Conservation (phyloP, 2,113 vertebrate species). For the Oryctolagus cuniculus region DNA sequence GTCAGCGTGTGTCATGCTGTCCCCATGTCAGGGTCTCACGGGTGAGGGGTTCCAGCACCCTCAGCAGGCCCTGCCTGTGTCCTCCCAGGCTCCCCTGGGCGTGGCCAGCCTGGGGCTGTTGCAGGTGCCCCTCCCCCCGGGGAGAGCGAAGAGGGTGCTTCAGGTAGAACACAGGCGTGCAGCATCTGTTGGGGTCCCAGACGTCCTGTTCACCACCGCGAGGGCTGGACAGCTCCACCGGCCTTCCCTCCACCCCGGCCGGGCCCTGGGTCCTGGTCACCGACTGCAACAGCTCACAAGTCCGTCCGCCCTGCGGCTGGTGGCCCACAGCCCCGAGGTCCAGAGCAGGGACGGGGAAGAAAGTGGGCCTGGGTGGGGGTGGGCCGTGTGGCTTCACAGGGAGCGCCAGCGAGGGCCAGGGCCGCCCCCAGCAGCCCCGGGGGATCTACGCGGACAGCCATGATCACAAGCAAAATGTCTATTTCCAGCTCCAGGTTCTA, state of each 20-base stretch:
- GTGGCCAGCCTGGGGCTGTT: background rate
- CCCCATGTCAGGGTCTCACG: background rate
- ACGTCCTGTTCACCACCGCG: fast-evolving
- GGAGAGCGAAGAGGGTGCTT: background rate
- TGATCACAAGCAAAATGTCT: constrained; percentile 18
- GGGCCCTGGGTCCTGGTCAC: fast-evolving
- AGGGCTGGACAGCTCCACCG: too few relatives aligned
- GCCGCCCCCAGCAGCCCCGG: fast-evolving
- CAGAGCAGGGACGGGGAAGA: fast-evolving
- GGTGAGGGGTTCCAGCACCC: background rate
- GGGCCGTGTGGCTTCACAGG: background rate
- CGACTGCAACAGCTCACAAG: fast-evolving
- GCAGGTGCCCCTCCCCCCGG: background rate
- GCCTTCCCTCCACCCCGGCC: background rate
- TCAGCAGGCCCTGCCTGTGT: background rate
- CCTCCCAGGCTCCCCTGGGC: background rate
- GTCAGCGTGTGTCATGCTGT: fast-evolving
- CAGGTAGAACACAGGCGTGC: too few relatives aligned
- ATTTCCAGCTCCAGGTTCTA: constrained; percentile 47
- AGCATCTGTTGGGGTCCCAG: too few relatives aligned
- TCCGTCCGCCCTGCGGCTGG: too few relatives aligned
- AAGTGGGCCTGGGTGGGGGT: fast-evolving
- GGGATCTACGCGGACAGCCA: fast-evolving
- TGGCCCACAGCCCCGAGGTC: background rate
- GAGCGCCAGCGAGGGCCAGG: background rate